Base-by-base conservation (phyloP, 2,797 vertebrate species). In the Microchirus variegatus region DNA sequence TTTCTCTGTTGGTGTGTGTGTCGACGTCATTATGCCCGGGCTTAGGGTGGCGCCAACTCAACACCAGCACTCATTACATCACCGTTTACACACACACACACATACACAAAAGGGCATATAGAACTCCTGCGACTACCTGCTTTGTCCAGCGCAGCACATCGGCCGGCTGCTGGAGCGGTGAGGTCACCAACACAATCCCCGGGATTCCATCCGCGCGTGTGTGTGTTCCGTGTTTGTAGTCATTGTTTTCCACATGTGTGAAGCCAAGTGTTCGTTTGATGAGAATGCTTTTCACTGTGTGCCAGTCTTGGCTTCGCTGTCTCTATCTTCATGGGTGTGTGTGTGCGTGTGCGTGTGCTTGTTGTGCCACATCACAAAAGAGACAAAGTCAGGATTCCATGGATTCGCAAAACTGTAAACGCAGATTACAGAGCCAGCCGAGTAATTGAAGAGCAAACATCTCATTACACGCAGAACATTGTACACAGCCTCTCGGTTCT, bases 1-100 rank as follows among this genome's bases (percentile, higher is more conserved):
- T 72, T 35, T 73, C 60, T 83, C 65, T 75, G 81, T 84, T 77
- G 79, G 77, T 84, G 85, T 77, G 85, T 77, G 78, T 82, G 88
- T 83, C 65, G 74, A 61, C n/a, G 45, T 67, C 75, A 81, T 78
- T 72, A 74, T 78, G 81, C 83, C 83, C 22, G 16, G 71, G 78
- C 67, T 90, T 87, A 84, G 54, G 72, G 70, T 22, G 85, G 87
- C 80, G 85, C 85, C 87, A 53, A 69, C 37, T 62, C 52, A 82
- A 52, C 63, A 35, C 61, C 63, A 45, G 64, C 63, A 15, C 73
- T 75, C 81, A 89, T 90, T 83, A 88, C 86, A 83, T 90, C 84
- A 90, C 70, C 76, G 48, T 53, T 50, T 37, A 53, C 53, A 70
- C 53, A 63, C 44, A 42, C 51, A 53, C 50, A 46, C 41, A 13